Base-by-base conservation (phyloP, 2,888 invertebrate species). In the Hydrotaea cyrtoneurina region DNA sequence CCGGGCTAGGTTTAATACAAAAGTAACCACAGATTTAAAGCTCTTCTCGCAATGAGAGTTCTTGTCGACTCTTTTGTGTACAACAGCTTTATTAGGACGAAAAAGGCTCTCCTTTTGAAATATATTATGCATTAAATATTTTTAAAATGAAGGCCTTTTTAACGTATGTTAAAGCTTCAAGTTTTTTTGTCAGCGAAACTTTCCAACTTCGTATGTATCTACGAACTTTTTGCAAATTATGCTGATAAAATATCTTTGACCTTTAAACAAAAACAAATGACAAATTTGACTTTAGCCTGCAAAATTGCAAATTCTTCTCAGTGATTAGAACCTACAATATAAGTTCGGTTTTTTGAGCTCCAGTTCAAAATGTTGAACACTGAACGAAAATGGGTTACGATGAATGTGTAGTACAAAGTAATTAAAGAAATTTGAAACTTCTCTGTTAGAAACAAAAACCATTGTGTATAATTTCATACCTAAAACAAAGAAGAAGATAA, bases 361-460 rank as follows among this genome's bases (percentile, higher is more conserved):
- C 59, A 59, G 23, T 59, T 26, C 59, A 26, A 26, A 59, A 59
- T n/a, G 13, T 0, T 19, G 15, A 59, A 57, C 11, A 50, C 50
- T 50, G 2, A 64, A 64, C 31, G 43, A 62, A n/a, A 66, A 55
- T 64, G 66, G 77, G 73, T 73, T 66, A 74, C 53, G 59, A 77
- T 62, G 50, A 81, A 82, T 79, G 53, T 74, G 75, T 75, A 79
- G 82, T 79, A 83, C 82, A 83, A 83, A 78, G 75, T 75, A 26
- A 71, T 43, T 59, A 72, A 26, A 26, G 15, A 73, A 59, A 57
- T 73, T 55, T 57, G 39, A 73, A 55, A 59, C 26, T 55, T 55
- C 15, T 10, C 19, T 50, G 19, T 39, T 17, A 23, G 50, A 43
- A 55, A 55, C 8, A 17, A 73, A 73, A 73, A 23, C 19, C 53